Base-by-base conservation (phyloP, 2,113 vertebrate genomes). In the Motacilla tschutschensis region DNA sequence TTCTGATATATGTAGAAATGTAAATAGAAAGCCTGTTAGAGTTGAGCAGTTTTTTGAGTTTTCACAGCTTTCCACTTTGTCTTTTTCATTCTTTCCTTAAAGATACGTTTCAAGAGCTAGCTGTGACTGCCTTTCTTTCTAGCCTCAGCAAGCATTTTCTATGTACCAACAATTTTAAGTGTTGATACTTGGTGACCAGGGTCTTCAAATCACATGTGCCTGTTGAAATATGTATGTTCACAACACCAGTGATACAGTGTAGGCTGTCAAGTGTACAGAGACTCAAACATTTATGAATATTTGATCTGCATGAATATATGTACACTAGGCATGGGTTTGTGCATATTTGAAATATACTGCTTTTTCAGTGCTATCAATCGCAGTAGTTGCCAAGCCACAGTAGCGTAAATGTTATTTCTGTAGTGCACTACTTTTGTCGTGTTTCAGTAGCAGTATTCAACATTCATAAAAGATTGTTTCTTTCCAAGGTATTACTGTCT, bases 401-500 rank as follows among this genome's bases (percentile, higher is more conserved):
- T 63, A 70, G 21, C 17, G 22, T 35, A 31, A 59, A 33, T 65
- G 46, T 48, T 54, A 24, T 70, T 87, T 83, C 47, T 70, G 33
- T 51, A 51, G 44, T 40, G 19, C 25, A n/a, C 15, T 0, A 1
- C 25, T 79, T 93, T 67, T 90, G 28, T 72, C 71, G 8, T 85
- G 20, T 55, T 88, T 79, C 50, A 58, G 2, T 31, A 79, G 7
- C 79, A 29, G 43, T 83, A 14, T 88, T 66, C 78, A 47, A 35
- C 20, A 35, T 73, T 81, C 22, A 74, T 81, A 63, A 79, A 48
- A 41, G 18, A 55, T 76, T 88, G 5, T 94, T 70, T 82, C 77
- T 88, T 96, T 95, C 40, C 86, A 87, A 99, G 99, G 94, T 99
- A 99, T 95, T 99, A 99, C 93, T 99, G 98, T 92, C 96, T 99